A percentile compares a stretch with the other conserved stretches of the same genome.
Conservation (phyloP, 2,797 vertebrate species). For the Momotus momota region DNA sequence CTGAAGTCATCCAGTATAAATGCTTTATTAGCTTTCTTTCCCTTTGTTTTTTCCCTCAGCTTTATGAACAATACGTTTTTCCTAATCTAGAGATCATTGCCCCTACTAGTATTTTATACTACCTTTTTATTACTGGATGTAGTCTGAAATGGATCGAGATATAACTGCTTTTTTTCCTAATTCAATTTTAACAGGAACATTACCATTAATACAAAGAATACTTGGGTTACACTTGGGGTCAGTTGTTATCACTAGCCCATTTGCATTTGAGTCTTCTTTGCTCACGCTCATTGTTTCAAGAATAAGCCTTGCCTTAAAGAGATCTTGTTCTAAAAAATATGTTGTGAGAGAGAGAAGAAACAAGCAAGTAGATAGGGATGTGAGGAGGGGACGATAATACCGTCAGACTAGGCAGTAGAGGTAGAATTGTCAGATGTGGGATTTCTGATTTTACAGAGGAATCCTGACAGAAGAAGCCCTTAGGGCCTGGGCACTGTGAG, state of each 20-base stretch:
- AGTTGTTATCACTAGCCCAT: background rate
- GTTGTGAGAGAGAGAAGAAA: background rate
- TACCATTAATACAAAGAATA: background rate
- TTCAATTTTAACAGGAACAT: background rate
- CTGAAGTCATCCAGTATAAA: background rate
- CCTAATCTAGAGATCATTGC: background rate
- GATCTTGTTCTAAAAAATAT: background rate
- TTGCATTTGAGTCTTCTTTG: background rate
- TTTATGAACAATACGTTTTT: background rate
- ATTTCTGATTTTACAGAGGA: background rate
- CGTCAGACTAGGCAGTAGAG: background rate
- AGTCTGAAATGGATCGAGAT: background rate
- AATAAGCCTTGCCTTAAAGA: background rate
- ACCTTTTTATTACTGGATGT: background rate
- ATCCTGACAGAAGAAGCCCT: background rate
- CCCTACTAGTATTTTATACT: background rate
- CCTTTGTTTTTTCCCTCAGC: background rate
- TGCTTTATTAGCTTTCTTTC: slow-evolving; percentile 4
- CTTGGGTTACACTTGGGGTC: background rate
- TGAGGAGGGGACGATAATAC: background rate
- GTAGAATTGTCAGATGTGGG: background rate
- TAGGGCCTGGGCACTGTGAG: background rate
- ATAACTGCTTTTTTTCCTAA: background rate
- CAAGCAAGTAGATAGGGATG: background rate
- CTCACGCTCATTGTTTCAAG: slow-evolving; percentile 2